These are phyloP conservation scores for Peromyscus nudipes DNA, from an alignment of 2,797 vertebrate species.

Conservation along the genomic window DNA sequence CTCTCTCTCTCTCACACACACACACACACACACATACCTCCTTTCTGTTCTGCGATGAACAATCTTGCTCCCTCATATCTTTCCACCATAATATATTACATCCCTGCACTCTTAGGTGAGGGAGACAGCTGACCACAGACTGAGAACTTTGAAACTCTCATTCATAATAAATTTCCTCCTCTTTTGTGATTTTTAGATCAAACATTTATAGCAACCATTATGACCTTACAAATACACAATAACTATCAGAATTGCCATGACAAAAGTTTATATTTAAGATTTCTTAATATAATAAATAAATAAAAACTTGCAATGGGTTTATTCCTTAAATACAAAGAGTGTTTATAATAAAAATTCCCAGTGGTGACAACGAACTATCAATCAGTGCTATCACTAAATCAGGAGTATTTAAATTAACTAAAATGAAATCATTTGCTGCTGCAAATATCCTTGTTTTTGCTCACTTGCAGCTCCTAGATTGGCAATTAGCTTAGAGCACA, in stretches of 20 bases:
- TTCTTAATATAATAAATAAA: constrained; percentile 32
- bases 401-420: background rate
- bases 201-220: background rate
- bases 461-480: constrained; percentile 26
- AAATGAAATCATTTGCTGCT: background rate
- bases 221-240: background rate
- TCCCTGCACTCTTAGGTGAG: background rate
- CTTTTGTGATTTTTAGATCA: background rate
- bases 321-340: background rate
- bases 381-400: background rate
- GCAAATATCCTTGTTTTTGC: background rate
- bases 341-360: background rate
- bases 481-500: background rate
- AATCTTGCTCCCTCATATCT: background rate
- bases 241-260: background rate
- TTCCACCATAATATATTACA: background rate
- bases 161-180: background rate
- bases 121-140: background rate
- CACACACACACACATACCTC: background rate
- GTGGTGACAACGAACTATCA: background rate
- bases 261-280: background rate
- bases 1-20: background rate
- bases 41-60: background rate
- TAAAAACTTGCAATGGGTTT: background rate
- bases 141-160: background rate